Evolutionary conservation across 2,113 vertebrate genomes (phyloP).

Genomic region (Vidua chalybeata): DNA sequence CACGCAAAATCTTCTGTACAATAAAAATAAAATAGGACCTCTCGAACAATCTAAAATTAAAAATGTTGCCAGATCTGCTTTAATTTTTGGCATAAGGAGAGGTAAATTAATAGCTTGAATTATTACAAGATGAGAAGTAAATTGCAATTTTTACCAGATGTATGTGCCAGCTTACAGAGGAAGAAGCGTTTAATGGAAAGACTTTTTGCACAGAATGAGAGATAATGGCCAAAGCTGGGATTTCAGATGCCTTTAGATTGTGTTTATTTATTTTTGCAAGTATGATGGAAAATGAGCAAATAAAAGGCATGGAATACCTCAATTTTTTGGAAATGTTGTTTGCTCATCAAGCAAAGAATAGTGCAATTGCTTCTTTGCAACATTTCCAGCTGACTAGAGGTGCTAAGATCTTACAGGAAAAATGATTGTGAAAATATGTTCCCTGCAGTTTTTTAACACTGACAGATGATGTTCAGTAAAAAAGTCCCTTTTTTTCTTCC

Average conservation of each 20-base stretch:
- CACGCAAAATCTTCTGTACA: neutral
- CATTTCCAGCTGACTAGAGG: neutral
- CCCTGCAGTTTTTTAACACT: neutral
- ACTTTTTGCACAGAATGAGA: neutral
- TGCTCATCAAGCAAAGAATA: neutral
- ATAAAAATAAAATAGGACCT: neutral
- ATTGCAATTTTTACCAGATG: neutral
- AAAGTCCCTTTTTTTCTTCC: neutral
- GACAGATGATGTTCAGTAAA: neutral
- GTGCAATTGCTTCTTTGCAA: neutral
- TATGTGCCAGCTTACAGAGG: neutral
- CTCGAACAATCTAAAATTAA: rapidly evolving
- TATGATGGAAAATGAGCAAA: neutral
- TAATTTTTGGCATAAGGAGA: neutral
- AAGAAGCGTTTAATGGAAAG: neutral
- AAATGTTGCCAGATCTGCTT: neutral
- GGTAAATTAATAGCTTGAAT: neutral
- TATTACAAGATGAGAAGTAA: neutral
- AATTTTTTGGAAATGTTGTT: neutral
- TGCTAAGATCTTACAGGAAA: neutral
- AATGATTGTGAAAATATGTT: neutral
- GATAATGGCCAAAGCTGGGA: neutral
- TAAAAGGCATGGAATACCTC: neutral
- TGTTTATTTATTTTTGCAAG: neutral
- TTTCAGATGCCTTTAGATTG: neutral